A percentile compares a stretch with the other conserved stretches of the same genome.
phyloP scores from a whole-genome alignment of 1,140 invertebrate genomes.

The Bombus confusus region DNA sequence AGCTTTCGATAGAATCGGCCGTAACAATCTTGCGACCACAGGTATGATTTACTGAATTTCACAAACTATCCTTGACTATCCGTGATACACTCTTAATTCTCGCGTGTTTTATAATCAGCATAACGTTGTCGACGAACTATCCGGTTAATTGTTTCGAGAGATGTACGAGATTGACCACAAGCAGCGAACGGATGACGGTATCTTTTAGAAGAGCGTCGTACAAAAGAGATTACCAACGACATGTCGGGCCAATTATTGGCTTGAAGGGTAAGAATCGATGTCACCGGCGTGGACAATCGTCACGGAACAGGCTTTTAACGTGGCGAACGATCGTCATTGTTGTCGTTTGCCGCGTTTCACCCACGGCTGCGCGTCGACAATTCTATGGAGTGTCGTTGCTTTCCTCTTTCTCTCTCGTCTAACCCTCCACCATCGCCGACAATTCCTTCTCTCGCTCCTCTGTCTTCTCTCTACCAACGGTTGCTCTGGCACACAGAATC shows the following conservation, averaged over 20 bases:
- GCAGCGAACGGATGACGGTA: neutral
- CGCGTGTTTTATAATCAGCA: too few relatives aligned
- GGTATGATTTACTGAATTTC: too few relatives aligned
- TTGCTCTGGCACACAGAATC: neutral
- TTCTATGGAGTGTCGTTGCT: conserved; percentile 26
- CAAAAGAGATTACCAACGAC: conserved; percentile 27
- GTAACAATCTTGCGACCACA: too few relatives aligned
- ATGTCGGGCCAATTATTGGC: conserved; percentile 43
- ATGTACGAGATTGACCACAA: neutral
- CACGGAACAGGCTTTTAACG: conserved; percentile 43
- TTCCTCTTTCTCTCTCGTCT: neutral
- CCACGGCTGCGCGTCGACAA: conserved; percentile 30
- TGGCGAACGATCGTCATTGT: conserved; percentile 52
- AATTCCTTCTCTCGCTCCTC: neutral
- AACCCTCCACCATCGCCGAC: neutral
- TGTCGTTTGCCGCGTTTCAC: conserved; percentile 47
- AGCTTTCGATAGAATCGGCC: too few relatives aligned
- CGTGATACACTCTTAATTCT: too few relatives aligned
- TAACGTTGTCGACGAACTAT: too few relatives aligned
- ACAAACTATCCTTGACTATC: too few relatives aligned
- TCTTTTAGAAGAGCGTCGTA: conserved; percentile 9
- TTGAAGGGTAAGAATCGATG: conserved; percentile 46
- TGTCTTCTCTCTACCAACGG: too few relatives aligned
- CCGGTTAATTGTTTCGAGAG: neutral
- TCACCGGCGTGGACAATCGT: conserved; percentile 41